Conservation (phyloP, 2,797 vertebrate genomes). For the Loris lydekkerianus region DNA sequence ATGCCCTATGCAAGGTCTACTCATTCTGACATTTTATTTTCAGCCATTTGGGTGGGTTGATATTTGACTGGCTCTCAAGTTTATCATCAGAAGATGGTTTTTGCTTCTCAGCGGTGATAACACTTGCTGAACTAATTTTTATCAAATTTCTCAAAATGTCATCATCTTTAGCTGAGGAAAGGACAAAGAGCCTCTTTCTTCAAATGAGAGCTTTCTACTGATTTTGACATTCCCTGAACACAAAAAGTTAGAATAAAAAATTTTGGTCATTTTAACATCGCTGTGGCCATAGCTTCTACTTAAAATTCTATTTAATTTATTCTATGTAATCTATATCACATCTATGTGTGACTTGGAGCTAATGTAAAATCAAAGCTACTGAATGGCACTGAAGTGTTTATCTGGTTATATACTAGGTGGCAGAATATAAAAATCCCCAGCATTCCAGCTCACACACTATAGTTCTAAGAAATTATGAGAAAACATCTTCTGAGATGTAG, state of each 20-base stretch:
- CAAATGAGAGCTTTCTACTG: slow-evolving; percentile 33
- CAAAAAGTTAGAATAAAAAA: slow-evolving; percentile 55
- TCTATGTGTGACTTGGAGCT: neutral
- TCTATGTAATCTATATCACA: neutral
- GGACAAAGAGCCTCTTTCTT: slow-evolving; percentile 47
- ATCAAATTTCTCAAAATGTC: slow-evolving; percentile 70
- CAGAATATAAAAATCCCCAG: neutral
- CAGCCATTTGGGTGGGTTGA: slow-evolving; percentile 41
- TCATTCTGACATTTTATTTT: slow-evolving; percentile 61
- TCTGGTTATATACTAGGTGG: neutral
- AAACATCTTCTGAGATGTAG: slow-evolving; percentile 17
- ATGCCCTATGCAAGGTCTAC: neutral
- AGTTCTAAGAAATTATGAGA: slow-evolving; percentile 26
- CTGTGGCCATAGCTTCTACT: neutral
- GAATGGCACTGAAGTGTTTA: neutral
- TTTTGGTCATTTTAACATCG: neutral
- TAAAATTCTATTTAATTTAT: neutral
- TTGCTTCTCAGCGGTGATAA: slow-evolving; percentile 34
- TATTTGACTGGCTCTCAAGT: slow-evolving; percentile 61
- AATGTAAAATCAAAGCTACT: slow-evolving; percentile 48
- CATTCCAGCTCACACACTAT: neutral
- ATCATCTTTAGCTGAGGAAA: slow-evolving; percentile 58
- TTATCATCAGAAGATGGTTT: slow-evolving; percentile 41
- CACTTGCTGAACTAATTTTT: slow-evolving; percentile 64
- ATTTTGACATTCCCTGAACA: slow-evolving; percentile 26